These are phyloP conservation scores for Valencia hispanica DNA, from an alignment of 2,797 vertebrate genomes.

Conservation along the genomic window DNA sequence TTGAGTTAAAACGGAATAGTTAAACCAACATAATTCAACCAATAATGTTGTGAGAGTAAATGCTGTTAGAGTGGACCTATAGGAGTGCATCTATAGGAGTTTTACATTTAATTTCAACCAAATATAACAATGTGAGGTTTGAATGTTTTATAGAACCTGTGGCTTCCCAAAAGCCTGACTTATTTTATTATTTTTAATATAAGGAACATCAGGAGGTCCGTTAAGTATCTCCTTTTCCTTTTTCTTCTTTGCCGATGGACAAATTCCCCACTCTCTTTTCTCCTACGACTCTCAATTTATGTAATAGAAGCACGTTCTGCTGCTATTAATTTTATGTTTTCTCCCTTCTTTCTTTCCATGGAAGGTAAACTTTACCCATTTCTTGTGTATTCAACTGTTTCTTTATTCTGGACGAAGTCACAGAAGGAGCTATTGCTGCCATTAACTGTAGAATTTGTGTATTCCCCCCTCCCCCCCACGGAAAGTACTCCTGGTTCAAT, in stretches of 20 bases:
- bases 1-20: neutral
- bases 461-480: neutral
- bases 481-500: neutral
- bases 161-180: neutral
- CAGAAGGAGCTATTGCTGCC: neutral
- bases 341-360: neutral
- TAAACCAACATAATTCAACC: neutral
- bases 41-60: neutral
- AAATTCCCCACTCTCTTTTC: neutral
- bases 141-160: neutral
- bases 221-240: neutral
- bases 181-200: neutral
- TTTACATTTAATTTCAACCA: neutral
- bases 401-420: neutral
- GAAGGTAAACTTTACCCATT: neutral
- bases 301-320: neutral
- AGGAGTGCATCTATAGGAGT: neutral
- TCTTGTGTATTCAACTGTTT: neutral
- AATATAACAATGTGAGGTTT: neutral
- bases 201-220: too few relatives aligned
- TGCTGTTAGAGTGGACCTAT: too few relatives aligned
- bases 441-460: neutral
- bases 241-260: neutral
- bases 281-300: neutral
- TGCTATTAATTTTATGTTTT: neutral